phyloP scores from a whole-genome alignment of 2,888 invertebrate species.

The Smittia aterrima region DNA sequence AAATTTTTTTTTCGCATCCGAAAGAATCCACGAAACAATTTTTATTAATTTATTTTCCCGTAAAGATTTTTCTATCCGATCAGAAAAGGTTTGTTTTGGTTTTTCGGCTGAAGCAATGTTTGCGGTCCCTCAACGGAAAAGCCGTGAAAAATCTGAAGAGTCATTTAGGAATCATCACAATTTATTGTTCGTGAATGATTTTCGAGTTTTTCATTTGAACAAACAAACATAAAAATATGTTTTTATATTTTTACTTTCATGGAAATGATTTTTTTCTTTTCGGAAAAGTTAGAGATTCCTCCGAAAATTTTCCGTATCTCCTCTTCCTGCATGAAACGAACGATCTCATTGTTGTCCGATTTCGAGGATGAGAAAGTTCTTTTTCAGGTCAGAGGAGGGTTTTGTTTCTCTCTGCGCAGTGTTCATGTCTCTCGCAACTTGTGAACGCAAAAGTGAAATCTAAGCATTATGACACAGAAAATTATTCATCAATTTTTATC shows the following conservation, averaged over 20 bases:
- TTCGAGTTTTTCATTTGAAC: conserved; percentile 38
- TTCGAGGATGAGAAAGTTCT: not conserved
- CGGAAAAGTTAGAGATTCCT: conserved; percentile 15
- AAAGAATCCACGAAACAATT: conserved; percentile 13
- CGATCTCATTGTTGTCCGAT: conserved; percentile 34
- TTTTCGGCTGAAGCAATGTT: not conserved
- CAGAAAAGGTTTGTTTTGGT: conserved; percentile 18
- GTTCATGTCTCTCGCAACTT: conserved; percentile 20
- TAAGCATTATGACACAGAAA: conserved; percentile 33
- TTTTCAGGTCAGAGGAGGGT: conserved; percentile 22
- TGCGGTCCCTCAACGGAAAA: conserved; percentile 4
- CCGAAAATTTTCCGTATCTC: not conserved
- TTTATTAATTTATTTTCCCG: conserved; percentile 25
- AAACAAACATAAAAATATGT: conserved; percentile 41
- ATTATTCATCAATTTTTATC: conserved; percentile 35
- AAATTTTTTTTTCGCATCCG: conserved; percentile 16
- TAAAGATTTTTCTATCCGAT: conserved; percentile 1
- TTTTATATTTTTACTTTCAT: conserved; percentile 27
- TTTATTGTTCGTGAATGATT: conserved; percentile 39
- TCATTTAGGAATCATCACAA: conserved; percentile 40
- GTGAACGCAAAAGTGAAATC: conserved; percentile 2
- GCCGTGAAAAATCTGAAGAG: conserved; percentile 27
- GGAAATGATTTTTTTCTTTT: conserved; percentile 29
- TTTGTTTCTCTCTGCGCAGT: no score
- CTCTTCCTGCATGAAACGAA: conserved; percentile 33